These are phyloP conservation scores for Glareola pratincola DNA, from an alignment of 2,113 vertebrate species.

Conservation along the genomic window DNA sequence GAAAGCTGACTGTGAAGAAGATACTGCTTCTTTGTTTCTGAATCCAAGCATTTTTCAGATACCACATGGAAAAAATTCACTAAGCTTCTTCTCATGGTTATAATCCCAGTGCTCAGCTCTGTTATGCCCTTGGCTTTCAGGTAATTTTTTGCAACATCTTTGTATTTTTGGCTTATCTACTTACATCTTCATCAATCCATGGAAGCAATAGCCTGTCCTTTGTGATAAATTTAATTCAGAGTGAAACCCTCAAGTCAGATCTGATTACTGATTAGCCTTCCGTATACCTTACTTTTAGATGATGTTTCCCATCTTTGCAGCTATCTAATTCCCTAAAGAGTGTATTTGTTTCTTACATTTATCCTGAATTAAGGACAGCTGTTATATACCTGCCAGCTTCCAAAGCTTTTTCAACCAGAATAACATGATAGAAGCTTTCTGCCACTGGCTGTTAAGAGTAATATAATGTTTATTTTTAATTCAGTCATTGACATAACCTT, in stretches of 20 bases:
- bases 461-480: constrained; percentile 11
- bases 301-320: background rate
- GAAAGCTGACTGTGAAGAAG: background rate
- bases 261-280: background rate
- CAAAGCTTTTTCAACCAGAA: background rate
- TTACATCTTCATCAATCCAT: background rate
- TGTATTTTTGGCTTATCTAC: background rate
- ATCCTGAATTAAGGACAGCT: constrained; percentile 4
- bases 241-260: background rate
- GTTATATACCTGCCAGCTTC: background rate
- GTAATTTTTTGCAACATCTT: background rate
- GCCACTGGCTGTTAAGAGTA: background rate
- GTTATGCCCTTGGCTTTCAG: background rate
- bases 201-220: background rate
- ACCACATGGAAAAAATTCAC: background rate
- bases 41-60: background rate
- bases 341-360: background rate
- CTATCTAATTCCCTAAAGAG: background rate
- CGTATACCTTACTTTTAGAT: background rate
- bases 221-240: background rate
- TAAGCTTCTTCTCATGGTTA: background rate
- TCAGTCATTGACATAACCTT: background rate
- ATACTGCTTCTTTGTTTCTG: background rate
- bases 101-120: background rate
- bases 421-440: background rate